Percentiles rank a stretch among this genome's conserved stretches.
Evolutionary conservation across 2,113 vertebrate genomes (phyloP).

Genomic region (Psittacus erithacus): DNA sequence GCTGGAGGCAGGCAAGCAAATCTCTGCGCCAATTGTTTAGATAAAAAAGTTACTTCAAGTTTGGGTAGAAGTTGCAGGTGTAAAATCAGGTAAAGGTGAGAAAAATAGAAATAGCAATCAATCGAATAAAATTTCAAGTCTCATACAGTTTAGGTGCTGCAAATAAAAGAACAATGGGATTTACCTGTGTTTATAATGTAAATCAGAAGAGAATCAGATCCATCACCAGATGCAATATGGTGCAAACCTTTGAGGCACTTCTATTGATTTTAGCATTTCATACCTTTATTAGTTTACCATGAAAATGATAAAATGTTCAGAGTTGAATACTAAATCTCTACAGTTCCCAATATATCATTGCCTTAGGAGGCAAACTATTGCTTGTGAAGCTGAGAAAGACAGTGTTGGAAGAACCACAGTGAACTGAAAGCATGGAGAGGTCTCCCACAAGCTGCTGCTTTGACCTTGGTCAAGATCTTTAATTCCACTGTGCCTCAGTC

Average conservation of each 20-base stretch:
- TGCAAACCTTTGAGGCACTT: not conserved
- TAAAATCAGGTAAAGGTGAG: not conserved
- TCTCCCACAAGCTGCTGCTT: not conserved
- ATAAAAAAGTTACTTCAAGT: not conserved
- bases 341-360: not conserved
- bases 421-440: not conserved
- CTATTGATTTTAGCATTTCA: not conserved
- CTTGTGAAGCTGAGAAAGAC: not conserved
- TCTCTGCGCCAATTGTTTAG: not conserved
- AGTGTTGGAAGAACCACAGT: not conserved
- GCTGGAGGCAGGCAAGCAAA: not conserved
- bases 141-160: not conserved
- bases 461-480: not conserved
- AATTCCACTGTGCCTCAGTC: not conserved
- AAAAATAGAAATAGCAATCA: not conserved
- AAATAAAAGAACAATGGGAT: not conserved
- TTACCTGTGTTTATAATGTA: not conserved
- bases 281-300: not conserved
- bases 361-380: not conserved
- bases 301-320: not conserved
- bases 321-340: not conserved
- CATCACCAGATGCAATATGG: not conserved
- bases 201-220: not conserved
- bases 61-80: not conserved
- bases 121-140: not conserved